Evolutionary conservation across 2,888 invertebrate species (phyloP), one percentile per base, ranked within the genome.

Genomic region (Lithophane semibrunnea): DNA sequence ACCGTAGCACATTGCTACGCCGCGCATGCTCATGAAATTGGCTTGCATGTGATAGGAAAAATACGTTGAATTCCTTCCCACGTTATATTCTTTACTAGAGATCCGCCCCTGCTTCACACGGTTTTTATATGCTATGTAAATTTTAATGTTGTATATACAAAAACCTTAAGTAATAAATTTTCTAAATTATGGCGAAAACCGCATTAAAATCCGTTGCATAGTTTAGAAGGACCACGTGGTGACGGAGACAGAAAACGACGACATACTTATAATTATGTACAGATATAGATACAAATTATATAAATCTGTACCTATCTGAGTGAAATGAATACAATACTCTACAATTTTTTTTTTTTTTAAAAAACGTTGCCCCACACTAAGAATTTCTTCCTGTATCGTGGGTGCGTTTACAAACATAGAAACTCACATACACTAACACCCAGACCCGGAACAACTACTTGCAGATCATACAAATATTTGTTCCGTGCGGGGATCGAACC

Each of bases 1-100:
- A 49, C 21, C 80, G 61, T 79, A 65, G 65, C 64, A 80, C 58
- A 58, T 58, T 80, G 73, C 80, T 78, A 78, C 78, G 37, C 52
- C 80, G 80, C 64, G 78, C 78, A 78, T 73, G 74, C 80, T 37
- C 56, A 65, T 64, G 37, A 56, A 73, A 80, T 44, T 56, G 37
- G 52, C 58, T 64, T 52, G 58, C 74, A 73, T 18, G 56, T 52
- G 64, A 58, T 56, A 65, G 21, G n/a, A 54, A 63, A 77, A 77
- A 76, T 49, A 67, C 24, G 24, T 42, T 42, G 58, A 76, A 77
- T 78, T 66, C 18, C 47, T 54, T 54, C 16, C 77, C 29, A 37
- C 18, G 47, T 58, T 18, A 29, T 42, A 61, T 61, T 61, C 42
- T 29, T 66, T 42, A 42, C n/a, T 61, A 61, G 37, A 7, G 2